Evolutionary conservation across 1,140 invertebrate species (phyloP).

Genomic region (Scaptomyza graminum): DNA sequence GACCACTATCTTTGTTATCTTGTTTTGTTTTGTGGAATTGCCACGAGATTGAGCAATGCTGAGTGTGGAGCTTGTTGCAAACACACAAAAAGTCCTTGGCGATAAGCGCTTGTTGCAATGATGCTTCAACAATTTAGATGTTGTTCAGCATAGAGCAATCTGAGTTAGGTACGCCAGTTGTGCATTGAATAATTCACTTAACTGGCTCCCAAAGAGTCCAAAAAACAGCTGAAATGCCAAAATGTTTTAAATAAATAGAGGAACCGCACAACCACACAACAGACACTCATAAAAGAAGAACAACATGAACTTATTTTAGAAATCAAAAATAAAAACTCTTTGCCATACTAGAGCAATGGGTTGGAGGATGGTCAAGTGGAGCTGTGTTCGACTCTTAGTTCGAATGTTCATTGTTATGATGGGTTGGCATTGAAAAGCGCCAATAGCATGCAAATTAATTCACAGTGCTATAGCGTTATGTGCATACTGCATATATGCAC

Average conservation of each 20-base stretch:
- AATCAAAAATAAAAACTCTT: conserved; percentile 4
- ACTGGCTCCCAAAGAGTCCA: conserved; percentile 57
- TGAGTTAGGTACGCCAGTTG: conserved; percentile 52
- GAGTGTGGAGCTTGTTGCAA: not conserved
- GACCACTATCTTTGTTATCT: not conserved
- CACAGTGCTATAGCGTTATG: conserved; percentile 16
- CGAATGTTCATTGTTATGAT: not conserved
- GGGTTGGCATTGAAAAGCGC: conserved; percentile 49
- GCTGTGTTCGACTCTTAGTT: not conserved
- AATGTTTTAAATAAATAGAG: conserved; percentile 40
- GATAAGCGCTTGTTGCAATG: conserved; percentile 56
- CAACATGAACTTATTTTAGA: not conserved
- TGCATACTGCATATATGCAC: not conserved
- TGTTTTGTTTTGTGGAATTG: conserved; percentile 10
- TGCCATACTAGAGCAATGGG: not conserved
- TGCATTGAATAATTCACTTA: conserved; percentile 72
- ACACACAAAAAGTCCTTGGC: not conserved
- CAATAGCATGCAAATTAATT: conserved; percentile 45
- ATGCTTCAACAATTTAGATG: conserved; percentile 45
- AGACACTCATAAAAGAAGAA: not conserved
- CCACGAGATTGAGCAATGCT: conserved; percentile 3
- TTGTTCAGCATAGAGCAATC: conserved; percentile 46
- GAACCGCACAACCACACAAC: conserved; percentile 16
- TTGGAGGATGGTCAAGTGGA: not conserved
- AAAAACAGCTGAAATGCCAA: conserved; percentile 50